Percentiles rank a stretch among this genome's conserved stretches.
Conservation (phyloP, 2,113 vertebrate species). For the Callospermophilus lateralis region DNA sequence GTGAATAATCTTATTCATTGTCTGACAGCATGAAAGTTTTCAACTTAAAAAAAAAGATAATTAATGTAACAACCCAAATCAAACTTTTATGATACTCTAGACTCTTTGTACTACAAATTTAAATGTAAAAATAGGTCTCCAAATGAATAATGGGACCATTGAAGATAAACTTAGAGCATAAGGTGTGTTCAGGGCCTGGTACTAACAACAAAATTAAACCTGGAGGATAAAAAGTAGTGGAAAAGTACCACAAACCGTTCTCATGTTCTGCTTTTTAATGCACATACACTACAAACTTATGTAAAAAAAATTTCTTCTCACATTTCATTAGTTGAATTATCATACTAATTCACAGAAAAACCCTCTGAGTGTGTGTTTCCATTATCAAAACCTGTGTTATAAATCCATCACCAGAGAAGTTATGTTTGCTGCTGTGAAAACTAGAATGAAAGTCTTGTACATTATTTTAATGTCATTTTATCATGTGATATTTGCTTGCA, state of each 20-base stretch:
- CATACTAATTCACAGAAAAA: no score
- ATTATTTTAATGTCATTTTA: no score
- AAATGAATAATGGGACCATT: background rate
- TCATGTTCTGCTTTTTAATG: background rate
- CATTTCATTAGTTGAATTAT: no score
- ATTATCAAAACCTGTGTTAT: no score
- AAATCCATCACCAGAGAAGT: no score
- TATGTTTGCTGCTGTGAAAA: no score
- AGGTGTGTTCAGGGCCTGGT: background rate
- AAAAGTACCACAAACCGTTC: accelerated
- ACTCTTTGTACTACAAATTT: background rate
- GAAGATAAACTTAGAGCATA: no score
- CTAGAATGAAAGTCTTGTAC: no score
- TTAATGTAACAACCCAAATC: accelerated
- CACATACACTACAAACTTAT: background rate
- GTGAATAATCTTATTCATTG: no score
- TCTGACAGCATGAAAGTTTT: background rate
- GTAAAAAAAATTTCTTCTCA: background rate
- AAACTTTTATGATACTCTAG: background rate
- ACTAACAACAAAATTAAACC: accelerated
- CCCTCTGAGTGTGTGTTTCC: no score
- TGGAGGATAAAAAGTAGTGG: background rate
- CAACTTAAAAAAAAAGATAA: background rate
- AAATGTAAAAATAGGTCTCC: background rate
- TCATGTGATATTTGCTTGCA: no score